Base-by-base conservation (phyloP, 1,140 invertebrate species). In the Wasmannia auropunctata region DNA sequence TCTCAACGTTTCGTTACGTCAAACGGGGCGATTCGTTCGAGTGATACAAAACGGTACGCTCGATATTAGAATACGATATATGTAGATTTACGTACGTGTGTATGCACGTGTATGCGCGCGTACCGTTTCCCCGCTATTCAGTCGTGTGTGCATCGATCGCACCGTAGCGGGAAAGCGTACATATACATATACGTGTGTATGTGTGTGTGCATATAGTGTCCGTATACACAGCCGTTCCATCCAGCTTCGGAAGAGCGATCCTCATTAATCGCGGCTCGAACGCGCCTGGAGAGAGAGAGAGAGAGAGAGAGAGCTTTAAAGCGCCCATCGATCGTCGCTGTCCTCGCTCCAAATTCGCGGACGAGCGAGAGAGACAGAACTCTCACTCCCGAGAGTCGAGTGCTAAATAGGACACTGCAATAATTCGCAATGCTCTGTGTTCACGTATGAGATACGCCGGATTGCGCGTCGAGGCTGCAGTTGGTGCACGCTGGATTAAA, bases 1-100 rank as follows among this genome's bases (percentile, higher is more conserved):
- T 80, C 83, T 90, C 76, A 80, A 90, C 80, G 88, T 54, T 88
- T 46, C 80, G 85, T 49, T 88, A 87, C 86, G 88, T 80, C 87
- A 89, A 54, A 85, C 63, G 43, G n/a, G n/a, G 31, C 51, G 85
- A 86, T 86, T 88, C 72, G 77, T 77, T 74, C 75, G 69, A 88
- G 56, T 84, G 65, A 72, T 86, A 83, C 56, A 65, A 84, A 86
- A 86, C 54, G 67, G 86, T 84, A 75, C 77, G 40, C 56, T 85
- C 67, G 51, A 75, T 79, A 83, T 37, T 58, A 58, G 65, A 54
- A 85, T 86, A 88, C 56, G 74, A 80, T 51, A 56, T 87, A 69
- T 37, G 79, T 58, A 46, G 69, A 60, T 84, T 51, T 72, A 22
- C 51, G 19, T 88, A 60, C 67, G 22, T 31, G 25, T 28, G 7